Percentiles rank a stretch among this genome's conserved stretches.
phyloP scores from a whole-genome alignment of 2,888 invertebrate species.

The Rhodophaea formosa region DNA sequence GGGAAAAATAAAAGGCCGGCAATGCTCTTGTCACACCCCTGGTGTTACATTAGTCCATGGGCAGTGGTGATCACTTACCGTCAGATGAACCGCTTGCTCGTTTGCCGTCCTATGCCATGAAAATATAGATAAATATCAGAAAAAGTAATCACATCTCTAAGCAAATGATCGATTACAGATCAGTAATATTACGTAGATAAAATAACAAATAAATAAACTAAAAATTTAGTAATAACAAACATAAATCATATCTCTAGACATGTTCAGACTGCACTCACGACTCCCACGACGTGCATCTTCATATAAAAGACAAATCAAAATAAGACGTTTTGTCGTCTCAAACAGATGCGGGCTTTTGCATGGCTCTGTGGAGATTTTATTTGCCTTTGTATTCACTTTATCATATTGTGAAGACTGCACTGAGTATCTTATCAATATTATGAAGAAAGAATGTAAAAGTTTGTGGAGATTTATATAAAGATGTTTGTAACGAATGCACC shows the following conservation, averaged over 20 bases:
- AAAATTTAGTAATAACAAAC: slow-evolving; percentile 4
- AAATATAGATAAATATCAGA: too few relatives aligned
- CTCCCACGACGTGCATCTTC: slow-evolving; percentile 10
- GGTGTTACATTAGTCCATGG: too few relatives aligned
- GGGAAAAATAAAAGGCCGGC: too few relatives aligned
- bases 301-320: slow-evolving; percentile 11
- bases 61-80: too few relatives aligned
- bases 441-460: too few relatives aligned
- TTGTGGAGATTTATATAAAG: too few relatives aligned
- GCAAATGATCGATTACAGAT: background rate
- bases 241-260: slow-evolving; percentile 3
- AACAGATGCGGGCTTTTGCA: slow-evolving; percentile 8
- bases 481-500: too few relatives aligned
- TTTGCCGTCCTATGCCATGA: too few relatives aligned
- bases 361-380: background rate
- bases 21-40: too few relatives aligned
- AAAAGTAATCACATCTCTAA: background rate
- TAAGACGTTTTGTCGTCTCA: slow-evolving; percentile 11
- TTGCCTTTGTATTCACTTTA: background rate
- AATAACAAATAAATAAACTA: background rate
- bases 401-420: background rate
- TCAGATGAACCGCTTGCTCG: too few relatives aligned
- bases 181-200: background rate
- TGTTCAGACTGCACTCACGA: background rate
- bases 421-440: background rate